phyloP scores from a whole-genome alignment of 2,888 invertebrate genomes.

The Erebia aethiops region DNA sequence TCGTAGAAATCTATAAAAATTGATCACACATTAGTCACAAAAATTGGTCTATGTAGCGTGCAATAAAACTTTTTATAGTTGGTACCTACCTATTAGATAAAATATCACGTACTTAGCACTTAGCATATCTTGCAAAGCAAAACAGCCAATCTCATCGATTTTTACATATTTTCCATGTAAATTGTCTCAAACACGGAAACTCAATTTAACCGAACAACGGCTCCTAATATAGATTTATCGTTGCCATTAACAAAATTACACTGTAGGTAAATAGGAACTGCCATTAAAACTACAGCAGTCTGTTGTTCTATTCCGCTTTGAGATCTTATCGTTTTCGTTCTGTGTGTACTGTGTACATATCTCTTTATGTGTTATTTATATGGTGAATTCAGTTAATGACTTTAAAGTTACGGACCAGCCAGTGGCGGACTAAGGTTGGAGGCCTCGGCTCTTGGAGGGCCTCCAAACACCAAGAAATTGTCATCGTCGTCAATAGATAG shows the following conservation, averaged over 20 bases:
- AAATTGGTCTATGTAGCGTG: too few species aligned
- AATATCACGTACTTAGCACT: too few species aligned
- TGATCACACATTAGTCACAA: too few species aligned
- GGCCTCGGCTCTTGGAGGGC: too few species aligned
- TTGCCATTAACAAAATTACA: conserved; percentile 14
- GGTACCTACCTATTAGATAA: background rate
- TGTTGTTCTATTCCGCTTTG: conserved; percentile 34
- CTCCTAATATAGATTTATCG: conserved; percentile 11
- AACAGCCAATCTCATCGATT: background rate
- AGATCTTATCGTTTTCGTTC: conserved; percentile 33
- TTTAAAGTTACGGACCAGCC: too few species aligned
- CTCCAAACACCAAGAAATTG: too few species aligned
- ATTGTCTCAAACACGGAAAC: background rate
- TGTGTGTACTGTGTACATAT: background rate
- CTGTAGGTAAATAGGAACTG: conserved; percentile 30
- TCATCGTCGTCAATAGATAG: too few species aligned
- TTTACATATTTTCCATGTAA: background rate
- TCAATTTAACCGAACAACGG: conserved; percentile 7
- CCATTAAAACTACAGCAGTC: conserved; percentile 28
- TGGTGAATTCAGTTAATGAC: background rate
- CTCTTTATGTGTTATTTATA: background rate
- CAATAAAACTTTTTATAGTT: too few species aligned
- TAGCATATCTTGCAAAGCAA: background rate
- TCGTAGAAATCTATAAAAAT: too few species aligned
- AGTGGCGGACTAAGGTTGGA: too few species aligned